These are phyloP conservation scores for Luidia sarsii DNA, from an alignment of 53 echinoderm and acorn worm genomes.

Conservation along the genomic window DNA sequence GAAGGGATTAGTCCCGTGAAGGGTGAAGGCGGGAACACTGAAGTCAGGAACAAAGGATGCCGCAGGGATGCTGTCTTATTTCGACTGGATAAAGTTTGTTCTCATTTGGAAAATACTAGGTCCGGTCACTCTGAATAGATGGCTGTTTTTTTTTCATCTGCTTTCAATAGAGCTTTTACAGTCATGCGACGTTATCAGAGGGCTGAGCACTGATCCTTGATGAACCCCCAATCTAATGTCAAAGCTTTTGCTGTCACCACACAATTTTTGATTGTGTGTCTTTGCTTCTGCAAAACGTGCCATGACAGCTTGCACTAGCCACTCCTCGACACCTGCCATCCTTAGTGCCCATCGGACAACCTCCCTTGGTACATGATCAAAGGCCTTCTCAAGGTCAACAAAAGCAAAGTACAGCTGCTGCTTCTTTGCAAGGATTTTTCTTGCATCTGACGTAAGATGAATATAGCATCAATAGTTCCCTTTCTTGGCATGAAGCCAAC, in stretches of 20 bases:
- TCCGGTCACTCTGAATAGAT: neutral
- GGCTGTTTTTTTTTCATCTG: no score
- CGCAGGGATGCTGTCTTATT: no score
- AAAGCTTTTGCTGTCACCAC: neutral
- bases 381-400: slow-evolving; percentile 58
- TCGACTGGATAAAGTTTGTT: no score
- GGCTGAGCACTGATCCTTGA: slow-evolving; percentile 58
- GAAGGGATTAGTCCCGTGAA: no score
- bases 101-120: slow-evolving; percentile 11
- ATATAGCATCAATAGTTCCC: slow-evolving; percentile 55
- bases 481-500: slow-evolving; percentile 54
- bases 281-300: neutral
- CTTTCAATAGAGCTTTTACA: no score
- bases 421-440: slow-evolving; percentile 53
- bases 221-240: slow-evolving; percentile 24
- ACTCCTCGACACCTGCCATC: slow-evolving; percentile 2
- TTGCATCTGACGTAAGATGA: slow-evolving; percentile 48
- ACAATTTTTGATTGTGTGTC: neutral
- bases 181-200: no score
- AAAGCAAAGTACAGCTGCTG: slow-evolving; percentile 55
- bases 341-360: slow-evolving; percentile 32
- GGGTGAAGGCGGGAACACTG: no score
- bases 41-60: no score
- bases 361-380: slow-evolving; percentile 50
- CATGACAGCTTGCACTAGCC: neutral